phyloP scores from a whole-genome alignment of 2,797 vertebrate species.

The Taeniopygia guttata region DNA sequence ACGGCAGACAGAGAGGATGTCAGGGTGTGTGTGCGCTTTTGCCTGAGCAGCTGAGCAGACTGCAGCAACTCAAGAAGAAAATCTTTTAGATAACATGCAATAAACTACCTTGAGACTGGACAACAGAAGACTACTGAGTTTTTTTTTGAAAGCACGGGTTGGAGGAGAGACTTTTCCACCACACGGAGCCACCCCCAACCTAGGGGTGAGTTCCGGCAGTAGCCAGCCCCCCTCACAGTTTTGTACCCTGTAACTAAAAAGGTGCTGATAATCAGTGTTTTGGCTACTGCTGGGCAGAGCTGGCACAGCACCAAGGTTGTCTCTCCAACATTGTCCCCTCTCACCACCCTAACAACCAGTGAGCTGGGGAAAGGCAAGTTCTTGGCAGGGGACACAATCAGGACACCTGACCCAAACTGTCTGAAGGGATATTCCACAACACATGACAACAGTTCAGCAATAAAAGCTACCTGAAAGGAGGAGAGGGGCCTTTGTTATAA shows the following conservation, averaged over 20 bases:
- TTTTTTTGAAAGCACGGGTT: no score
- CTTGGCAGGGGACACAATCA: not conserved
- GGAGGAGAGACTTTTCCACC: no score
- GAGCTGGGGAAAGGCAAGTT: not conserved
- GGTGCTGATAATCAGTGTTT: not conserved
- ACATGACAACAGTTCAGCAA: not conserved
- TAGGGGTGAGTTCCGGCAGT: no score
- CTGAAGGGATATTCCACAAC: not conserved
- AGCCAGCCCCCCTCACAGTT: not conserved
- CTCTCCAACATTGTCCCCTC: not conserved
- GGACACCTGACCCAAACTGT: not conserved
- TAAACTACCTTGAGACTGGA: no score
- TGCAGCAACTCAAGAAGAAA: no score
- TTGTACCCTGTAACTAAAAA: not conserved
- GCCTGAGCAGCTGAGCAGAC: no score
- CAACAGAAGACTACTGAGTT: no score
- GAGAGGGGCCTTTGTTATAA: not conserved
- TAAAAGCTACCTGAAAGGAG: not conserved
- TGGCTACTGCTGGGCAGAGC: not conserved
- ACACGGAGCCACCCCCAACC: no score
- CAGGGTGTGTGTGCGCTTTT: no score
- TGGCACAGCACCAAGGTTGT: not conserved
- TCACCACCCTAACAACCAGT: rapidly evolving
- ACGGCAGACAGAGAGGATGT: no score
- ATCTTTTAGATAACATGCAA: no score